Conservation (phyloP, 2,113 vertebrate genomes). For the Elgaria multicarinata region DNA sequence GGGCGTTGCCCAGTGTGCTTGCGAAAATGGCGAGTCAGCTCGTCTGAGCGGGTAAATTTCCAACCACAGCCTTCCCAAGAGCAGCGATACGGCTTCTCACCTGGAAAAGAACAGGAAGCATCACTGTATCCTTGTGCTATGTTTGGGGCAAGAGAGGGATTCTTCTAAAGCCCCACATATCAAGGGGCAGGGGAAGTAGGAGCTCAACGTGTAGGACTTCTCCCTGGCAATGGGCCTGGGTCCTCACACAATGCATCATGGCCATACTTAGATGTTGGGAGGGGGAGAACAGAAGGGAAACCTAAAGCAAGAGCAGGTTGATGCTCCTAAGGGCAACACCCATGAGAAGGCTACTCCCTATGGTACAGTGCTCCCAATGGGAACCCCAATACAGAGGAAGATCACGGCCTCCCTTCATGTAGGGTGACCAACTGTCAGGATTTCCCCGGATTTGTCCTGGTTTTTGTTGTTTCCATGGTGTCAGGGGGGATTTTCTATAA, state of each 20-base stretch:
- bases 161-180: neutral
- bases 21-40: constrained; percentile 90
- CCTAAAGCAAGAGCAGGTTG: neutral
- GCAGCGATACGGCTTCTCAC: constrained; percentile 90
- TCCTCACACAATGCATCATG: neutral
- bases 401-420: neutral
- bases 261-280: neutral
- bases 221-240: neutral
- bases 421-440: too few relatives aligned
- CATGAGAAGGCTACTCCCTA: neutral
- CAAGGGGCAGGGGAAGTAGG: neutral
- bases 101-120: constrained; percentile 65
- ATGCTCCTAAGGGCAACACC: neutral
- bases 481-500: too few relatives aligned
- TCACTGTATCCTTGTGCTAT: neutral
- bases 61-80: constrained; percentile 91
- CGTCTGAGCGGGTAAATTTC: constrained; percentile 90
- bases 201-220: neutral
- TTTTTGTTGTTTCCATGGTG: too few relatives aligned
- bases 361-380: too few relatives aligned
- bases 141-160: too few relatives aligned
- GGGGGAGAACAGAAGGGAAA: neutral
- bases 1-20: constrained; percentile 93
- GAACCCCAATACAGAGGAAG: neutral
- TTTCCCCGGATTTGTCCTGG: too few relatives aligned